phyloP scores from a whole-genome alignment of 2,888 invertebrate species.

The Antheraea yamamai region DNA sequence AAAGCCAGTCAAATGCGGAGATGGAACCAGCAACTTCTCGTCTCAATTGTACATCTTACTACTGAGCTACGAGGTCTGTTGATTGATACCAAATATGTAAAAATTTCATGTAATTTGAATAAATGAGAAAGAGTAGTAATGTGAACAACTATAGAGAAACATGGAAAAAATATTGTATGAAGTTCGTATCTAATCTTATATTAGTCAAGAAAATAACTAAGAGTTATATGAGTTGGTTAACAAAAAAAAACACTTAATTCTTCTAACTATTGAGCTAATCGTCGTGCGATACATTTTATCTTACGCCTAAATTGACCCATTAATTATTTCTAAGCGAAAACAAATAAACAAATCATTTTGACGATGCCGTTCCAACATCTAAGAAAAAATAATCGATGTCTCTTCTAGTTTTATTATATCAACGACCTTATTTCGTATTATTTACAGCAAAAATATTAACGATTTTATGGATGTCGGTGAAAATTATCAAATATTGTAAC shows the following conservation, averaged over 20 bases:
- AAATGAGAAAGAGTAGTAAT: too few species aligned
- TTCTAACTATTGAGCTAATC: constrained; percentile 26
- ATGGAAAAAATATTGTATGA: too few species aligned
- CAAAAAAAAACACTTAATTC: background rate
- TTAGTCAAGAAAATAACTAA: background rate
- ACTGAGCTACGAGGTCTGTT: too few species aligned
- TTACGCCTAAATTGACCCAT: constrained; percentile 26
- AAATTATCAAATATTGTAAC: background rate
- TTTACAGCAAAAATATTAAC: background rate
- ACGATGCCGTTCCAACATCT: background rate
- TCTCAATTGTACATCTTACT: too few species aligned
- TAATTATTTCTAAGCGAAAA: constrained; percentile 25
- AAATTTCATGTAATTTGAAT: too few species aligned
- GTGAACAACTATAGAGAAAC: too few species aligned
- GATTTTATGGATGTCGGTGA: background rate
- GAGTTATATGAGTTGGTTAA: background rate
- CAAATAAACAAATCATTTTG: constrained; percentile 11
- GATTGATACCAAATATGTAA: too few species aligned
- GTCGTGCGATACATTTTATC: constrained; percentile 29
- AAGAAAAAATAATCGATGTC: constrained; percentile 9
- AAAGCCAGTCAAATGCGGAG: too few species aligned
- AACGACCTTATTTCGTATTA: constrained; percentile 11
- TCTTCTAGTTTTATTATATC: constrained; percentile 7
- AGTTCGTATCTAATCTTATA: background rate
- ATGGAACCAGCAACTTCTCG: too few species aligned